Evolutionary conservation across 2,113 vertebrate genomes (phyloP).

Genomic region (Podocnemis expansa): DNA sequence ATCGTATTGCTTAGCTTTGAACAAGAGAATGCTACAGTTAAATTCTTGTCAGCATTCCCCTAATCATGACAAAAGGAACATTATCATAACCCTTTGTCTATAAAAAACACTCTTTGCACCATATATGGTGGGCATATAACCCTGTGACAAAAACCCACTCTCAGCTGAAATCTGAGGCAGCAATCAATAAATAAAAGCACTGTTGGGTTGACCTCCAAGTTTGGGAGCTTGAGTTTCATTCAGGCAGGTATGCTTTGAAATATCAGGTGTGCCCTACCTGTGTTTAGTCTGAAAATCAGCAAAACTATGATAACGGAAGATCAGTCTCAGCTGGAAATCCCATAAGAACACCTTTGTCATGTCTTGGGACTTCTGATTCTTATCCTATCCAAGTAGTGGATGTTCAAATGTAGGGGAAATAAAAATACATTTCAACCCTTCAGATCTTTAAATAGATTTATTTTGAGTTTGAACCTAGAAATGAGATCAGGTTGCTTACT

Average conservation of each 20-base stretch:
- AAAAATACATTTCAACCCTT: background rate
- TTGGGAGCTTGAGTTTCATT: background rate
- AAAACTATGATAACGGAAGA: background rate
- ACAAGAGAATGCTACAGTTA: background rate
- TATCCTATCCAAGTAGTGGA: background rate
- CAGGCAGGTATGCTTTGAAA: background rate
- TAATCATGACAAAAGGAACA: background rate
- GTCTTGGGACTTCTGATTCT: background rate
- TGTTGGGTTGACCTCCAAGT: background rate
- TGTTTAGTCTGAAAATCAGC: background rate
- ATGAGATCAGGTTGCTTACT: background rate
- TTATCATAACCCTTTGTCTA: background rate
- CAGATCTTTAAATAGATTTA: background rate
- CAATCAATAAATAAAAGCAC: background rate
- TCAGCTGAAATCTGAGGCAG: background rate
- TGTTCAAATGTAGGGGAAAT: background rate
- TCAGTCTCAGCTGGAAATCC: background rate
- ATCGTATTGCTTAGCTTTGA: background rate
- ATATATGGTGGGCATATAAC: background rate
- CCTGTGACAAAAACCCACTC: background rate
- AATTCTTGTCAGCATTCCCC: background rate
- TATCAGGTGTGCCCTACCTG: fast-evolving
- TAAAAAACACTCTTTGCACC: background rate
- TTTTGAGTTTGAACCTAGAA: background rate
- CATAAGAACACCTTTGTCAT: background rate